A percentile compares a stretch with the other conserved stretches of the same genome.
Evolutionary conservation across 2,797 vertebrate species (phyloP).

Genomic region (Hozukius guyotensis): DNA sequence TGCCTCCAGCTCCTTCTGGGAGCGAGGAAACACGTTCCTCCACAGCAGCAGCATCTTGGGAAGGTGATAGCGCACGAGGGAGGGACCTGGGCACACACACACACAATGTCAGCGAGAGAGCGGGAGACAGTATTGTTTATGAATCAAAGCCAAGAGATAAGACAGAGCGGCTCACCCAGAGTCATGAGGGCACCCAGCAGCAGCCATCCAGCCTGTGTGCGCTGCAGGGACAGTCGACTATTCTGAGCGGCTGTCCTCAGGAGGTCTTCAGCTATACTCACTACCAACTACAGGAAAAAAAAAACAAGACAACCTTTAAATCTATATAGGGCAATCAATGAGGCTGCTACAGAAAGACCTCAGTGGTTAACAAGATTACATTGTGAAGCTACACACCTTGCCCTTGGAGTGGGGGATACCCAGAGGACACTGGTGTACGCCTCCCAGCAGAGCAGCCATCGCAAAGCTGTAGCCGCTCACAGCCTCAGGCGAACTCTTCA

Average conservation of each 20-base stretch:
- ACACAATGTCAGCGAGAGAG: background rate
- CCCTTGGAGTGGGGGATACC: constrained; percentile 98
- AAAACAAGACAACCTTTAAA: background rate
- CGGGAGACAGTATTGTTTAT: background rate
- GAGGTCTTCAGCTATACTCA: constrained; percentile 98
- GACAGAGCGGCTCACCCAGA: constrained; percentile 84
- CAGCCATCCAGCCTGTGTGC: constrained; percentile 98
- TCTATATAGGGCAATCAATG: background rate
- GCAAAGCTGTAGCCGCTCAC: constrained; percentile 99
- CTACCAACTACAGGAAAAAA: constrained; percentile 89
- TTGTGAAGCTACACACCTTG: constrained; percentile 85
- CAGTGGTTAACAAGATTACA: background rate
- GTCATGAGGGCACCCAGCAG: constrained; percentile 98
- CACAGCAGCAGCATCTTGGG: constrained; percentile 98
- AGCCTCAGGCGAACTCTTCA: constrained; percentile 97
- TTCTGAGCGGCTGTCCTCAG: constrained; percentile 96
- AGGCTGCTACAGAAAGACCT: background rate
- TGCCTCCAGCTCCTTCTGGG: constrained; percentile 96
- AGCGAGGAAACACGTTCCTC: constrained; percentile 98
- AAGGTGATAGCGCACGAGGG: constrained; percentile 96
- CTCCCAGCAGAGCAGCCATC: constrained; percentile 96
- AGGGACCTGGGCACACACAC: constrained; percentile 84
- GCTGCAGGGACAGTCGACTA: constrained; percentile 94
- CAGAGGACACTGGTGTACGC: constrained; percentile 95
- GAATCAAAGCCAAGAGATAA: background rate